These are phyloP conservation scores for Cynaeus angustus DNA, from an alignment of 2,888 invertebrate genomes.

Conservation along the genomic window DNA sequence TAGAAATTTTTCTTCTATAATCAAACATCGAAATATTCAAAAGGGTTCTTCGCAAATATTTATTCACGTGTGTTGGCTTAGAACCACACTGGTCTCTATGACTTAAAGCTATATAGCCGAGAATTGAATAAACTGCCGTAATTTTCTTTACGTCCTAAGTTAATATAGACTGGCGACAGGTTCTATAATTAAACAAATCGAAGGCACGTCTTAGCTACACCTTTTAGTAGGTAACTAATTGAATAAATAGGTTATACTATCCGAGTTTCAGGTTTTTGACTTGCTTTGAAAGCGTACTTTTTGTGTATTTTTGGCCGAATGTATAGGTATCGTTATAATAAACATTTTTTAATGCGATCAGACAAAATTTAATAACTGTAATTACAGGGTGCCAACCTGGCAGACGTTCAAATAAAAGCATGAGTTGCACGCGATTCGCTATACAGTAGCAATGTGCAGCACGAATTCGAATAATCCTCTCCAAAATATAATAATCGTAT, in stretches of 20 bases:
- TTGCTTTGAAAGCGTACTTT: no score
- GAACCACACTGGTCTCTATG: slow-evolving; percentile 16
- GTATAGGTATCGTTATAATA: slow-evolving; percentile 42
- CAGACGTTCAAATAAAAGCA: slow-evolving; percentile 59
- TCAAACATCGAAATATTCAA: slow-evolving; percentile 45
- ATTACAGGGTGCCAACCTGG: slow-evolving; percentile 59
- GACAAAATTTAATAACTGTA: slow-evolving; percentile 58
- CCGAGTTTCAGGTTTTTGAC: not conserved
- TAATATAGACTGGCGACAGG: slow-evolving; percentile 49
- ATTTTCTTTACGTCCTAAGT: slow-evolving; percentile 47
- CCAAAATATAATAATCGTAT: slow-evolving; percentile 31
- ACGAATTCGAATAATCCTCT: slow-evolving; percentile 45
- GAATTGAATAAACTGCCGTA: slow-evolving; percentile 33
- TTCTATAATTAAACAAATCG: slow-evolving; percentile 52
- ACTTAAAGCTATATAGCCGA: slow-evolving; percentile 21
- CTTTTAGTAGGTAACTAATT: slow-evolving; percentile 43
- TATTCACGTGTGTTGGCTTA: slow-evolving; percentile 46
- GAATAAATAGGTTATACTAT: slow-evolving; percentile 37
- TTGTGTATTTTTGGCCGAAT: slow-evolving; percentile 24
- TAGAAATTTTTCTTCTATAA: slow-evolving; percentile 34
- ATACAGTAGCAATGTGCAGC: slow-evolving; percentile 58
- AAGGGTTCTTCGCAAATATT: slow-evolving; percentile 49
- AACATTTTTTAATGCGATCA: slow-evolving; percentile 57
- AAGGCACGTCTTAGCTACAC: slow-evolving; percentile 46
- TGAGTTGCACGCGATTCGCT: slow-evolving; percentile 60